A percentile compares a stretch with the other conserved stretches of the same genome.
Conservation (phyloP, 2,888 invertebrate species). For the Allophyes oxyacanthae region DNA sequence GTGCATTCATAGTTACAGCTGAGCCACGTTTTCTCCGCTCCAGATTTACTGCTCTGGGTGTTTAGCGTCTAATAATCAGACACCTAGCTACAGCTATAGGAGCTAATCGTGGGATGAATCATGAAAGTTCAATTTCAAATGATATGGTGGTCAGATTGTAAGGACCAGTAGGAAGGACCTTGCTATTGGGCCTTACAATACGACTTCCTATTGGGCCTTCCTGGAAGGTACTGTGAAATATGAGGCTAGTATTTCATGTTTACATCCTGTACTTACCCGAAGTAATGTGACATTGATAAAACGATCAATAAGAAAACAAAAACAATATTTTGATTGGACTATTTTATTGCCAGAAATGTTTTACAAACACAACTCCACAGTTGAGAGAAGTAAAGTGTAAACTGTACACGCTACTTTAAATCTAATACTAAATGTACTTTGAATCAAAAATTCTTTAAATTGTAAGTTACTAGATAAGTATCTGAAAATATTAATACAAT, state of each 20-base stretch:
- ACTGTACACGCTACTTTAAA: constrained; percentile 84
- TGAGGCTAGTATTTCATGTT: constrained; percentile 2
- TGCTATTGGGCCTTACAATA: no score
- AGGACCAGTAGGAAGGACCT: no score
- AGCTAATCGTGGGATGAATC: no score
- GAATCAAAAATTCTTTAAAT: constrained; percentile 73
- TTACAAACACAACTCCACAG: constrained; percentile 84
- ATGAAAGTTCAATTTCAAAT: no score
- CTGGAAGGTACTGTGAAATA: background rate
- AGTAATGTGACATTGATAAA: constrained; percentile 12
- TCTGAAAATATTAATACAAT: constrained; percentile 74
- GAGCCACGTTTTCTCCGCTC: no score
- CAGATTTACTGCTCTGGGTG: no score
- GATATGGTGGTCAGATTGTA: no score
- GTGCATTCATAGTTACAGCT: no score
- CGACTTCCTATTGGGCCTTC: no score
- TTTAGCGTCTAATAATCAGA: no score
- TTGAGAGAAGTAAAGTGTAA: constrained; percentile 75
- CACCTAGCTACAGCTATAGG: no score
- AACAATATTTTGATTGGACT: constrained; percentile 78
- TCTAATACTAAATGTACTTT: constrained; percentile 85
- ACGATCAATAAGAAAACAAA: constrained; percentile 44
- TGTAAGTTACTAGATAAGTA: constrained; percentile 67
- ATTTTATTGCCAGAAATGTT: constrained; percentile 89
- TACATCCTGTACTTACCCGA: constrained; percentile 3